Percentiles rank a stretch among this genome's conserved stretches.
phyloP scores from a whole-genome alignment of 2,797 vertebrate genomes.

The Carcharodon carcharias region DNA sequence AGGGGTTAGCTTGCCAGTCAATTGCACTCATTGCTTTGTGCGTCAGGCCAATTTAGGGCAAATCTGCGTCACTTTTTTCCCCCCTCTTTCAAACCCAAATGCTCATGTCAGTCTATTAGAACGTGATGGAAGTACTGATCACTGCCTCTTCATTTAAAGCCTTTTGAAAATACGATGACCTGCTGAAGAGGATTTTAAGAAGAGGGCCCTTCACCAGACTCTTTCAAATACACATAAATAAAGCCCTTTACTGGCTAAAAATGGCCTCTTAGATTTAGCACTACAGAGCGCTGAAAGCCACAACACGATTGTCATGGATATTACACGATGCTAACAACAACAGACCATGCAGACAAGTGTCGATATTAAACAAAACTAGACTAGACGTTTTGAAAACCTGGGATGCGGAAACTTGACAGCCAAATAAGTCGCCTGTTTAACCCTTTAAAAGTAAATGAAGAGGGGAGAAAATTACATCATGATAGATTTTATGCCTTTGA shows the following conservation, averaged over 20 bases:
- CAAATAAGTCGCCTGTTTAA: slow-evolving; percentile 99
- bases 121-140: slow-evolving; percentile 93
- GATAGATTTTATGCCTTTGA: slow-evolving; percentile 80
- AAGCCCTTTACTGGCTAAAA: slow-evolving; percentile 94
- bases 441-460: slow-evolving; percentile 95
- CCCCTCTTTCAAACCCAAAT: slow-evolving; percentile 70
- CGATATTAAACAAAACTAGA: slow-evolving; percentile 80
- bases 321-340: slow-evolving; percentile 92
- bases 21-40: slow-evolving; percentile 60
- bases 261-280: slow-evolving; percentile 81
- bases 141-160: slow-evolving; percentile 74
- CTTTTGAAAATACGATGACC: slow-evolving; percentile 87
- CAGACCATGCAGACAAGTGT: slow-evolving; percentile 86
- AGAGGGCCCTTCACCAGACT: slow-evolving; percentile 86
- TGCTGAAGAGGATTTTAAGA: slow-evolving; percentile 85
- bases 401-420: slow-evolving; percentile 88
- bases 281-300: slow-evolving; percentile 72
- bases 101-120: slow-evolving; percentile 80
- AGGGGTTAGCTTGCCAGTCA: slow-evolving; percentile 64
- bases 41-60: slow-evolving; percentile 67
- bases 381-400: slow-evolving; percentile 73
- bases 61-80: slow-evolving; percentile 57
- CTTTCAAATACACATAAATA: slow-evolving; percentile 99
- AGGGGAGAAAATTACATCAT: slow-evolving; percentile 85
- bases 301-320: slow-evolving; percentile 99